Base-by-base conservation (phyloP, 2,113 vertebrate species). In the Dascyllus trimaculatus region DNA sequence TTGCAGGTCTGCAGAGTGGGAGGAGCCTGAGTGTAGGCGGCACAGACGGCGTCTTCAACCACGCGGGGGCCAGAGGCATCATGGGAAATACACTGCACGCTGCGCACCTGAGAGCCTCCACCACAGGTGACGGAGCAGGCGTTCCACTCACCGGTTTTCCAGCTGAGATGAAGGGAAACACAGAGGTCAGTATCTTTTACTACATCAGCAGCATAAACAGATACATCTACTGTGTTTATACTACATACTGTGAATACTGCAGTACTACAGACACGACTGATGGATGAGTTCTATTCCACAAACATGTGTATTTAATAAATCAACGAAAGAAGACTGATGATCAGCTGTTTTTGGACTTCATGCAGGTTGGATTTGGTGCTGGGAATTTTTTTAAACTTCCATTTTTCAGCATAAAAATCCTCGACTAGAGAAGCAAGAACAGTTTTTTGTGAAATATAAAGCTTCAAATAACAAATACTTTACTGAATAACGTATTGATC, bases 101-200 rank as follows among this genome's bases (percentile, higher is more conserved):
- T 93, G 63, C 98, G 96, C 5, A 93, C 92, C 95, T 98, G 98
- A 49, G 90, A 94, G 71, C 97, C 98, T 0, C 96, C 94, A 0
- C 96, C 97, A 0, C 98, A 99, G 32, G 95, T 93, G 11, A 94
- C 95, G 0, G 98, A 97, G 91, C 98, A 99, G 77, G 91, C 0
- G 0, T 94, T 94, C 98, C 98, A 99, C 13, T 96, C 96, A 0
- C 96, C 95, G 0, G 87, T 93, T 88, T 89, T 95, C 98, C 98
- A 99, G 92, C 98, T 99, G 71, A 43, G 61, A n/a, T n/a, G n/a
- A n/a, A n/a, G n/a, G n/a, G n/a, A 53, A 59, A 57, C 7, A 49
- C 11, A 32, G 26, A 75, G 2, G 59, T 74, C 46, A 74, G 18
- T 18, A 2, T 43, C 10, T 38, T n/a, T 0, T n/a, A 29, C 19